These are phyloP conservation scores for honey bee (Apis mellifera) DNA, from an alignment of 1,140 invertebrate genomes.

Conservation along the genomic window DNA sequence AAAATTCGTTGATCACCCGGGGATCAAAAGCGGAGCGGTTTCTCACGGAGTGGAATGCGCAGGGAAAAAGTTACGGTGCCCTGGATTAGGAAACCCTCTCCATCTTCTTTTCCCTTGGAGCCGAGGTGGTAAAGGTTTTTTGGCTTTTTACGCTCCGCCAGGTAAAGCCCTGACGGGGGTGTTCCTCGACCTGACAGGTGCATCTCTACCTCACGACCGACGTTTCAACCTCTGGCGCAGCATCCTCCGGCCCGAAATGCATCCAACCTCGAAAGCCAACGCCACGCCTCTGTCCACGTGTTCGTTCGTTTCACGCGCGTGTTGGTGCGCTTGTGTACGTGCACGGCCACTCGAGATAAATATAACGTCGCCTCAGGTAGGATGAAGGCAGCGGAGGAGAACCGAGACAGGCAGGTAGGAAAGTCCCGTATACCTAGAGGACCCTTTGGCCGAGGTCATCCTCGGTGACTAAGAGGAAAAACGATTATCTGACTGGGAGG, in stretches of 20 bases:
- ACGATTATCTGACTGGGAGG: slow-evolving; percentile 45
- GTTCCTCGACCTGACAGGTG: slow-evolving; percentile 63
- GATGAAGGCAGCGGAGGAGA: slow-evolving; percentile 25
- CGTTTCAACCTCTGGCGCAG: slow-evolving; percentile 43
- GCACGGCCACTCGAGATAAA: slow-evolving; percentile 42
- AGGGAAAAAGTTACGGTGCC: slow-evolving; percentile 9
- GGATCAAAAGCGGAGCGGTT: neutral
- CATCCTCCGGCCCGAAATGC: slow-evolving; percentile 25
- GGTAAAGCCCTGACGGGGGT: slow-evolving; percentile 59
- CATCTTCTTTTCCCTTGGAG: too few species aligned
- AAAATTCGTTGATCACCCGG: too few species aligned
- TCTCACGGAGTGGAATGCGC: slow-evolving; percentile 40
- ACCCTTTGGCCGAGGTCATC: slow-evolving; percentile 51
- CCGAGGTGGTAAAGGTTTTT: slow-evolving; percentile 49
- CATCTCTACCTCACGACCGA: slow-evolving; percentile 56
- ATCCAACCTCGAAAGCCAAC: slow-evolving; percentile 20
- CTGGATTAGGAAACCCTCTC: neutral
- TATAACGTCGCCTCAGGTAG: slow-evolving; percentile 58
- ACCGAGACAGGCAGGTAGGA: slow-evolving; percentile 54
- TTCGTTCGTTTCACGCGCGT: neutral
- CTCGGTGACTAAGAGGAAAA: slow-evolving; percentile 46
- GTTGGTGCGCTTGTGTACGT: neutral
- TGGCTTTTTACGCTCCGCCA: slow-evolving; percentile 63
- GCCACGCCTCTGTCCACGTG: neutral
- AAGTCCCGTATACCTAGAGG: slow-evolving; percentile 35